Conservation (phyloP, 1,140 invertebrate species). For the Ectropis grisescens region DNA sequence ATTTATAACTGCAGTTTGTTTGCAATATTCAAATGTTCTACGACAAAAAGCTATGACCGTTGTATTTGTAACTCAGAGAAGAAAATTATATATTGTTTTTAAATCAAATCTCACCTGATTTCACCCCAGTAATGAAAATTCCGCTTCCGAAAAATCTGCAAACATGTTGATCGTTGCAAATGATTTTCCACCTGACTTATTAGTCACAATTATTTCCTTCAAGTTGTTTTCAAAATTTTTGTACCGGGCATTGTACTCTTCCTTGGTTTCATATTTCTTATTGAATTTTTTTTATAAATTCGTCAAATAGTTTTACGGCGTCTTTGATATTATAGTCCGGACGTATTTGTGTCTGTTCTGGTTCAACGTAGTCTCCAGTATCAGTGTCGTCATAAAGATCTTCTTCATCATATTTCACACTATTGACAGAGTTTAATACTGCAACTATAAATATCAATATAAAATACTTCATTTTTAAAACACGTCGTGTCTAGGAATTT, state of each 20-base stretch:
- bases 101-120: no score
- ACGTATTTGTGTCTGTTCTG: constrained; percentile 5
- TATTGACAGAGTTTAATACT: constrained; percentile 8
- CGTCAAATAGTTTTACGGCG: constrained; percentile 25
- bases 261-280: constrained; percentile 30
- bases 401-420: constrained; percentile 12
- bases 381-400: constrained; percentile 4
- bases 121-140: constrained; percentile 9
- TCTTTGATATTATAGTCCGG: constrained; percentile 24
- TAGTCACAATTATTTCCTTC: constrained; percentile 34
- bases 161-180: constrained; percentile 34
- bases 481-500: constrained; percentile 8
- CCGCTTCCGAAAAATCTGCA: constrained; percentile 25
- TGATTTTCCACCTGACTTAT: constrained; percentile 17
- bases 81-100: no score
- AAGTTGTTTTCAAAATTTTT: constrained; percentile 32
- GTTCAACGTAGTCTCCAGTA: constrained; percentile 3
- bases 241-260: constrained; percentile 27
- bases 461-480: constrained; percentile 22
- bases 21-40: no score
- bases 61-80: no score
- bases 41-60: no score
- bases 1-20: no score
- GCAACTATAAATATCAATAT: constrained; percentile 11
- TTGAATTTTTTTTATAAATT: constrained; percentile 32